Base-by-base conservation (phyloP, 2,888 invertebrate species). In the Pyrrhia umbra region DNA sequence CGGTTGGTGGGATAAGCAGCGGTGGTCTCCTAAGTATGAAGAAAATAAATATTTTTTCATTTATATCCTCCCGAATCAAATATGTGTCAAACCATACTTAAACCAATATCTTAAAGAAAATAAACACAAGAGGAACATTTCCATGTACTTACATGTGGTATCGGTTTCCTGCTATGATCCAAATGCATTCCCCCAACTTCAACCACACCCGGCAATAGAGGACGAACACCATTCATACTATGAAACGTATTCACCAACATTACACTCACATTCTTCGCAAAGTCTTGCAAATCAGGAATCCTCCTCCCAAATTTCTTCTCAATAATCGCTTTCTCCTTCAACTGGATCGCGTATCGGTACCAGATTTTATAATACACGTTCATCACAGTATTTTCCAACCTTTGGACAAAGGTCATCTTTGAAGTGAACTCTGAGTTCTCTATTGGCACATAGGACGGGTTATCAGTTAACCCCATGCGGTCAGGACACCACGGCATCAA, bases 171-270 rank as follows among this genome's bases (percentile, higher is more conserved):
- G 2, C 80, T 80, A 2, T 88, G 84, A 30, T 90, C 90, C 43
- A 96, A 89, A 80, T 96, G 96, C 86, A 96, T 93, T 0, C 96
- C 96, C 8, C 96, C 96, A 10, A 96, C 94, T 89, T 96, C 97
- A 9, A 97, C 90, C 0, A 96, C 86, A 18, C 95, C 96, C 0
- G 96, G 95, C 0, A 96, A 80, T 2, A 91, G 78, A 0, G 97
- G 96, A 18, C 94, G 92, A 1, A 95, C 93, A 0, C 96, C 96
- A 60, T 95, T 95, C 40, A 96, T 79, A 1, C 96, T 94, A 68
- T 95, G 96, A 80, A 96, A 96, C 6, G 96, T 95, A 79, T 97
- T 97, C 5, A 95, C 88, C 37, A 97, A 80, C 68, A 96, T 81
- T 51, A 96, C 80, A 0, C 95, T 95, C 0, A 95, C 90, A 55